These are phyloP conservation scores for Sapayoa aenigma DNA, from an alignment of 2,113 vertebrate genomes.

Conservation along the genomic window DNA sequence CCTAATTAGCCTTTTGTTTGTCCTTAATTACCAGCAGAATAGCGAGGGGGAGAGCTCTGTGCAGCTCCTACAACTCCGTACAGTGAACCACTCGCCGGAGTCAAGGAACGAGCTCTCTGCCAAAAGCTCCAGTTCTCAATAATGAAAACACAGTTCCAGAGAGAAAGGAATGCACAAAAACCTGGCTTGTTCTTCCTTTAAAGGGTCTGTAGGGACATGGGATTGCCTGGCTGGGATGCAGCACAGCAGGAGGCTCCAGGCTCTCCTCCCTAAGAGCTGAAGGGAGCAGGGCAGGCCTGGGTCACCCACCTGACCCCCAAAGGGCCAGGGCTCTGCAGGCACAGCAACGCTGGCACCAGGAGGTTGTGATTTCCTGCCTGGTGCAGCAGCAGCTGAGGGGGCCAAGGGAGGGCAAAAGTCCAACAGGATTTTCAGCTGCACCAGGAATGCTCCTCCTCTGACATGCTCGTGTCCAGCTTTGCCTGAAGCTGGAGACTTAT, in stretches of 20 bases:
- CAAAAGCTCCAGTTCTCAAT: neutral
- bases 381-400: neutral
- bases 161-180: neutral
- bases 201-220: neutral
- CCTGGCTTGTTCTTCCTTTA: accelerated
- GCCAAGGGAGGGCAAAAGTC: neutral
- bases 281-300: neutral
- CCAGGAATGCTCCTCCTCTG: neutral
- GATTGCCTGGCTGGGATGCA: neutral
- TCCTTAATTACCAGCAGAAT: neutral
- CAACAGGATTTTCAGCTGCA: neutral
- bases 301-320: accelerated
- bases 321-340: neutral
- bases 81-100: neutral
- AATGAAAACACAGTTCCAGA: neutral
- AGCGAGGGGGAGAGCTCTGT: neutral
- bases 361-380: accelerated
- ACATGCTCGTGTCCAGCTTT: accelerated
- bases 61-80: neutral
- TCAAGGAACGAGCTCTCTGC: neutral
- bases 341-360: neutral
- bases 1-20: slow-evolving; percentile 1
- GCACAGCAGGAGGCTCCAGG: neutral
- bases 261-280: neutral
- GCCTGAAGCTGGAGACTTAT: neutral